Evolutionary conservation across 2,888 invertebrate species (phyloP).

Genomic region (Trachelus tabidus): DNA sequence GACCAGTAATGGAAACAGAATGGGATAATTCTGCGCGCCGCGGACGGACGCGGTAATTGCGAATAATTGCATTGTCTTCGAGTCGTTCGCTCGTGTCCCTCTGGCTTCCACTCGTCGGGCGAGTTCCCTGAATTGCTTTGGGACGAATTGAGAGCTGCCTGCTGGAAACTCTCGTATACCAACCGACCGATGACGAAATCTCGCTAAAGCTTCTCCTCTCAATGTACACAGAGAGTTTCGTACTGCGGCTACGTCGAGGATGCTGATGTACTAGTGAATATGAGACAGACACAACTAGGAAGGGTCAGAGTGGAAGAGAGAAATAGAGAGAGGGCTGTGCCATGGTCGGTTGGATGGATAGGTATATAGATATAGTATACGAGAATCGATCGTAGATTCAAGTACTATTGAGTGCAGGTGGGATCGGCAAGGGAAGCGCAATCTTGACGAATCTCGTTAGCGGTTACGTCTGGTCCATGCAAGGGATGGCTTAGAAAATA

Average conservation of each 20-base stretch:
- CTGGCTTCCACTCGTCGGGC: constrained; percentile 4
- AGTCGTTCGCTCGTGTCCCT: constrained; percentile 55
- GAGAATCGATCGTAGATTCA: neutral
- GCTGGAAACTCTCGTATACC: constrained; percentile 41
- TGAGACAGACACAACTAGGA: neutral
- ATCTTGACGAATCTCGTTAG: neutral
- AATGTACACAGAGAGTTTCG: constrained; percentile 8
- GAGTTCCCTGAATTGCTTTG: constrained; percentile 49
- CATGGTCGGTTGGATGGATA: neutral
- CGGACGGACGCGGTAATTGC: constrained; percentile 63
- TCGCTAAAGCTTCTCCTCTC: constrained; percentile 21
- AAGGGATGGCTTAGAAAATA: no score
- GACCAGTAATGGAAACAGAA: constrained; percentile 59
- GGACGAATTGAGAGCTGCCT: constrained; percentile 49
- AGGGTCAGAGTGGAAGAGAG: neutral
- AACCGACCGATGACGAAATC: constrained; percentile 37
- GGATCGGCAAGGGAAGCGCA: neutral
- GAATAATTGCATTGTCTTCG: constrained; percentile 66
- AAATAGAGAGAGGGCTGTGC: neutral
- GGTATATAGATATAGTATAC: neutral
- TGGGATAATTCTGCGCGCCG: constrained; percentile 61
- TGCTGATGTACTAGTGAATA: neutral
- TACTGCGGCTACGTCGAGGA: neutral
- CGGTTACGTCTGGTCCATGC: neutral
- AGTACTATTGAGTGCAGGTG: neutral